Conservation (phyloP, 2,113 vertebrate genomes). For the Sphaerodactylus townsendi region DNA sequence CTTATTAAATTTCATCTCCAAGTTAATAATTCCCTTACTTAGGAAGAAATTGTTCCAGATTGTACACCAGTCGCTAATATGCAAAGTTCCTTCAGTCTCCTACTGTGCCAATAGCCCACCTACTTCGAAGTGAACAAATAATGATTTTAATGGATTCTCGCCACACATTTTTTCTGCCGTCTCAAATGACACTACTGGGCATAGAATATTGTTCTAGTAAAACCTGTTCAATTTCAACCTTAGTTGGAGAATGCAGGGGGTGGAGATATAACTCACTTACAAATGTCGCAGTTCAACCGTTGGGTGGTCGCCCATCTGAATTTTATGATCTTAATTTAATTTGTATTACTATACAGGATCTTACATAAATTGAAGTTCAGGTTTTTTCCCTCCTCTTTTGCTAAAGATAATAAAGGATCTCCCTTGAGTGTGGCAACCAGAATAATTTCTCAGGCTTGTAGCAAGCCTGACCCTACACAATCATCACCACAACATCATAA, state of each 20-base stretch:
- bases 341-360: conserved; percentile 4
- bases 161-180: neutral
- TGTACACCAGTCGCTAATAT: neutral
- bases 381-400: neutral
- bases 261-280: neutral
- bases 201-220: neutral
- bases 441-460: neutral
- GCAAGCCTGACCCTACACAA: neutral
- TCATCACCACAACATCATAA: neutral
- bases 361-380: conserved; percentile 9
- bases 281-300: neutral
- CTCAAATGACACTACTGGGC: neutral
- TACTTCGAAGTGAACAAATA: conserved; percentile 14
- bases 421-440: conserved; percentile 1
- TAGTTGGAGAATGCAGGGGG: conserved; percentile 2
- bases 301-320: conserved; percentile 1
- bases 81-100: neutral
- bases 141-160: neutral
- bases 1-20: neutral
- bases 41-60: neutral
- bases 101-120: neutral
- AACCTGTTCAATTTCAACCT: conserved; percentile 6
- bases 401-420: neutral
- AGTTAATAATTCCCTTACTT: conserved; percentile 14
- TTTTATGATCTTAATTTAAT: conserved; percentile 29